Conservation (phyloP, 2,113 vertebrate species). For the Lutjanus erythropterus region DNA sequence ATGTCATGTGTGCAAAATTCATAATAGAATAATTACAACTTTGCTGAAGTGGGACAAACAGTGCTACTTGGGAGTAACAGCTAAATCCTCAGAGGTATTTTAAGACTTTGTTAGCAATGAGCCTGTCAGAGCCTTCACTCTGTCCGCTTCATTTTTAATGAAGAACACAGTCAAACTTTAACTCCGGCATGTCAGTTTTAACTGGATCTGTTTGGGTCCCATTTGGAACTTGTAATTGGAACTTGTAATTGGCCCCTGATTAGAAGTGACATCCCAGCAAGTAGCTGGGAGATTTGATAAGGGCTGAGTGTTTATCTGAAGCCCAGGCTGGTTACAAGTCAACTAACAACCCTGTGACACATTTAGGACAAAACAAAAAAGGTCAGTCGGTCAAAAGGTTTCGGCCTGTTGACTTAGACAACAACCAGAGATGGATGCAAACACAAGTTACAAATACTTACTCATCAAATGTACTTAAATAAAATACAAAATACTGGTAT, state of each 20-base stretch:
- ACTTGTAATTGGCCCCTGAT: conserved; percentile 66
- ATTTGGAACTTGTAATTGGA: conserved; percentile 67
- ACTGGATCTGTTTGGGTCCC: conserved; percentile 42
- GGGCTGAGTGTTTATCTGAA: conserved; percentile 45
- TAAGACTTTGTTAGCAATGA: conserved; percentile 29
- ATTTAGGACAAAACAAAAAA: conserved; percentile 63
- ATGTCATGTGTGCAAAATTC: conserved; percentile 20
- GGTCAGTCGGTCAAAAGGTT: neutral
- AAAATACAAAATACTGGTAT: no score
- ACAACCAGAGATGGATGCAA: no score
- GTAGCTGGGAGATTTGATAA: conserved; percentile 58
- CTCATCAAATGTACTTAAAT: no score
- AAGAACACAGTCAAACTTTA: conserved; percentile 43
- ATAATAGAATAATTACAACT: conserved; percentile 39
- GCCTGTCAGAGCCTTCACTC: conserved; percentile 39
- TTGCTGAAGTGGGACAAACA: conserved; percentile 60
- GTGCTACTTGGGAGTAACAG: conserved; percentile 10
- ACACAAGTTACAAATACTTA: no score
- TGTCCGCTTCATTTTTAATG: conserved; percentile 60
- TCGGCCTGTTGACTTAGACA: conserved; percentile 8
- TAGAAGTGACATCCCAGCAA: conserved; percentile 57
- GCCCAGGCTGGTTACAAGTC: conserved; percentile 29
- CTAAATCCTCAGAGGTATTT: conserved; percentile 52
- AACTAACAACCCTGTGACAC: conserved; percentile 55
- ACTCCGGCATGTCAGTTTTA: neutral